Base-by-base conservation (phyloP, 2,888 invertebrate species). In the Lordiphosa andalusiaca region DNA sequence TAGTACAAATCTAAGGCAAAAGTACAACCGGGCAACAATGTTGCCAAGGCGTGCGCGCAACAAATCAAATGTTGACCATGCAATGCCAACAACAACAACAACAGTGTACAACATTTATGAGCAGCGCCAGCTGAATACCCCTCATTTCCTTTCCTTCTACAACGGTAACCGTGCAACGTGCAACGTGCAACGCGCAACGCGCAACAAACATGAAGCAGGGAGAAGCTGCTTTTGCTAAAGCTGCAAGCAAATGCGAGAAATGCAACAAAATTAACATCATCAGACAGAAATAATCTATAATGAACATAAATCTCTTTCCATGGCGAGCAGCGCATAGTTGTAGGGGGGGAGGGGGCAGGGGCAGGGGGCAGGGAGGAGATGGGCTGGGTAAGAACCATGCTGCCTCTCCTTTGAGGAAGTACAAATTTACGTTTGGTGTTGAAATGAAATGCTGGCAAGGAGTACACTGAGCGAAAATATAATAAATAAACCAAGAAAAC, bases 261-360 rank as follows among this genome's bases (percentile, higher is more conserved):
- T 84, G 84, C 81, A 77, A 75, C 84, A 81, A 84, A 81, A 81
- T 81, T 81, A 81, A 81, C 81, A 83, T 81, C 81, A 81, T 81
- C 81, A 84, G 81, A 81, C 81, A 81, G 84, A 81, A 81, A 81
- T 81, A 81, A 84, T 84, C 84, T 84, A 84, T 81, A 81, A 81
- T 81, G 84, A 84, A 83, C 81, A 81, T 81, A 81, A 81, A 81
- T 81, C 80, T 81, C 69, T 77, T 73, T 78, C 69, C 69, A 66
- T 44, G 33, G 16, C 44, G 30, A 44, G 68, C 60, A 33, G 30
- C 6, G 49, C 6, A 19, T 10, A 25, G 38, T 16, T 13, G 16
- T 16, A 16, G 13, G 21, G 19, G 19, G 6, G 10, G 48, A 6
- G 41, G 42, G 16, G 39, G 25, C 35, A n/a, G n/a, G 6, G 10